These are phyloP conservation scores for Bujurquina vittata DNA, from an alignment of 2,113 vertebrate species.

Conservation along the genomic window DNA sequence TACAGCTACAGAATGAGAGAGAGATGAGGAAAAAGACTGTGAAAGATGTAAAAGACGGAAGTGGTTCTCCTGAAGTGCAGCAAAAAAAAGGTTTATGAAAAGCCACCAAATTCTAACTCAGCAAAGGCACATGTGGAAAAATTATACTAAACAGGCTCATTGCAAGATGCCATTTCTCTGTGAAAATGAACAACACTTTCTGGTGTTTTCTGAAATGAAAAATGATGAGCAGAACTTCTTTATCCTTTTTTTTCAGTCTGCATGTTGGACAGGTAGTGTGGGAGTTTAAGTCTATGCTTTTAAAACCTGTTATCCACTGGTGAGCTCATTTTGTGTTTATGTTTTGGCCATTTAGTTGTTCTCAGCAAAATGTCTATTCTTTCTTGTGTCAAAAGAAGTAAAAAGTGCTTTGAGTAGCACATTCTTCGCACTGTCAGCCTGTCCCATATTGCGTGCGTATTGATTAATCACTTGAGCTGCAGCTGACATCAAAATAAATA, in stretches of 20 bases:
- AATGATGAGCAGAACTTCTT: background rate
- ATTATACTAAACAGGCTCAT: background rate
- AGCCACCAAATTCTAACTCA: constrained; percentile 10
- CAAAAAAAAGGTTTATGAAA: background rate
- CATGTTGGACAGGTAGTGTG: background rate
- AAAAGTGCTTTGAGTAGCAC: background rate
- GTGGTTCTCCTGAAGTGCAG: constrained; percentile 9
- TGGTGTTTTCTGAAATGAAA: background rate
- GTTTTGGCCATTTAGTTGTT: background rate
- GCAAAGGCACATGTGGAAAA: background rate
- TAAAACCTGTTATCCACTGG: background rate
- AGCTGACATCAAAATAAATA: background rate
- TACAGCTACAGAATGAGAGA: constrained; percentile 39
- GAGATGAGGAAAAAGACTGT: constrained; percentile 3
- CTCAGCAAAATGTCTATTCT: background rate
- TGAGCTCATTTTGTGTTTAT: background rate
- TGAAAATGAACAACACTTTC: background rate
- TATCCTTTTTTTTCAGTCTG: background rate
- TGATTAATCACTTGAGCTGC: background rate
- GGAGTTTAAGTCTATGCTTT: background rate
- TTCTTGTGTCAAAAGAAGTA: background rate
- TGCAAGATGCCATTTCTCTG: background rate
- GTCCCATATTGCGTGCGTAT: background rate
- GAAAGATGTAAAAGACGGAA: constrained; percentile 7
- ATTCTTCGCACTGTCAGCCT: background rate